Evolutionary conservation across 2,888 invertebrate species (phyloP), one percentile per base, ranked within the genome.

Genomic region (Limulus polyphemus): DNA sequence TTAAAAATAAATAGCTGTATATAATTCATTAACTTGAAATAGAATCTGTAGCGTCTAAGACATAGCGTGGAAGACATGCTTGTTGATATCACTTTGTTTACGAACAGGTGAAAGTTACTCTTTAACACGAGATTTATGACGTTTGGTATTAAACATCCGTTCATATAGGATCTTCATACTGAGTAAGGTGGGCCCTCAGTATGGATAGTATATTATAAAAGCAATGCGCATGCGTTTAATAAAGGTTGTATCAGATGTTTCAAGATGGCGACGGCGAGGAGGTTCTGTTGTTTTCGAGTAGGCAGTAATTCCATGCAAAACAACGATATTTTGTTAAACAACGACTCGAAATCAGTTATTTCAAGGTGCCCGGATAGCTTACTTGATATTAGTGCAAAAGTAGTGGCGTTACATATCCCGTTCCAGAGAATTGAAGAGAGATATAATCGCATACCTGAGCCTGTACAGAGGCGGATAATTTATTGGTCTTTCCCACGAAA

Each of bases 401-500:
- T 86, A 74, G 89, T 89, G 71, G 89, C 89, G 73, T 85, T 86
- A 77, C 84, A 86, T 76, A 85, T 89, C 73, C 88, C 89, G 68
- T 90, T 89, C 79, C 88, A 90, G 77, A 82, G 86, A 72, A 87
- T 90, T 74, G 90, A 90, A 78, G 88, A 89, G 77, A 83, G 87
- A 70, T 88, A 88, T 77, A 86, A 87, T 76, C 83, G 89, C 73
- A 89, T 90, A 77, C 90, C 90, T 70, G 90, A 90, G 77, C 89
- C 89, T 70, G 89, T 90, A 76, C 90, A 90, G 78, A 82, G 87
- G 71, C 82, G 88, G 75, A 87, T 90, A 77, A 88, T 90, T 74
- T 90, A 83, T 80, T 90, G 89, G 88, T 88, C 89, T 69, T 90
- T 90, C 79, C 90, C 90, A 70, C 80, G 89, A 73, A 86, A 89